Evolutionary conservation across 2,113 vertebrate species (phyloP), one percentile per base, ranked within the genome.

Genomic region (Thoracochromis brauschi): DNA sequence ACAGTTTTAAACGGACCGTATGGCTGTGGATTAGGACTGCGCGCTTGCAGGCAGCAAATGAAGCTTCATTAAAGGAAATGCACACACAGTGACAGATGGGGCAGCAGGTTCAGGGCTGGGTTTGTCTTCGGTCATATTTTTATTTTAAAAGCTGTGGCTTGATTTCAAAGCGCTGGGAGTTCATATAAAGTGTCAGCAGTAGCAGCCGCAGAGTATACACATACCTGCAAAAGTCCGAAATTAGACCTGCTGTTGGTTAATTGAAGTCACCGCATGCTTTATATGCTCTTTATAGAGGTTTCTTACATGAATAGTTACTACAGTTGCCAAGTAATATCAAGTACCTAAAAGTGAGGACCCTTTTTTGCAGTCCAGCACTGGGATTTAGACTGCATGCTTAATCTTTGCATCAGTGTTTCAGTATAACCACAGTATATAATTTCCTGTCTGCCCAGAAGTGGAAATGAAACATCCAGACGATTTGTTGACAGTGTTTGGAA

Each of bases 381-480:
- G 45, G 10, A 51, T 78, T 29, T n/a, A n/a, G 71, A 78, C 71
- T 78, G 4, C 31, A 13, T 33, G 21, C 42, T 8, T 49, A 13
- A 5, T 83, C 6, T 63, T 88, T 87, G 26, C 80, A 33, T 68
- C 40, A 71, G 9, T 51, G 63, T 21, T 33, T 90, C 24, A 71
- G 19, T 68, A 33, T 12, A 40, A 33, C 47, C 40, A 35, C 54
- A 29, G 11, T n/a, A 7, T 65, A 80, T 85, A 6, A 47, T 90
- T 87, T 90, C 80, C 81, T 88, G 33, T 75, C 81, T 17, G 33
- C 80, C 31, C 11, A 33, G 92, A 94, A 93, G 91, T 94, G 92
- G 94, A 95, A 95, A 89, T 92, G 91, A 94, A 91, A 95, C 57
- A 3, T 73, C 53, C 45, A 89, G 60, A 73, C 38, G 49, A 73